Evolutionary conservation across 1,140 invertebrate species (phyloP).

Genomic region (Homarus americanus): DNA sequence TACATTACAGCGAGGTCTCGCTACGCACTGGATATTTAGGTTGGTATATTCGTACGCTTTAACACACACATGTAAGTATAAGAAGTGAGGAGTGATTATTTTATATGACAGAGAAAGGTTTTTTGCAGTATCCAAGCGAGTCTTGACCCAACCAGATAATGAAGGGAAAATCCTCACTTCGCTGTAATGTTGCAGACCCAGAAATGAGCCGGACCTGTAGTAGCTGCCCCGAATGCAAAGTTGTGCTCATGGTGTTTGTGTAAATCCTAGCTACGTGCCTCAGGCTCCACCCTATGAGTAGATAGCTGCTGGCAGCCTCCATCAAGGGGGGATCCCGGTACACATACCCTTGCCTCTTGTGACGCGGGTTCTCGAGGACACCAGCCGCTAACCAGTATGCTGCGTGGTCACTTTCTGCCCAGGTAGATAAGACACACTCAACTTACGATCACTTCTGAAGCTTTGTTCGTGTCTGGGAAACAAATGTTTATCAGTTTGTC

Average conservation of each 20-base stretch:
- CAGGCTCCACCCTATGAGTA: background rate
- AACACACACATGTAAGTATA: background rate
- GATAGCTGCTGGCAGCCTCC: background rate
- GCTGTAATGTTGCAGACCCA: slow-evolving; percentile 7
- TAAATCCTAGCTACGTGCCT: background rate
- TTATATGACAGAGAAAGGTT: too few relatives aligned
- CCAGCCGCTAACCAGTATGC: background rate
- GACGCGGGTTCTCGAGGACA: background rate
- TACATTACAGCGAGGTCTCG: background rate
- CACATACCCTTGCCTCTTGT: background rate
- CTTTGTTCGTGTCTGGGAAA: too few relatives aligned
- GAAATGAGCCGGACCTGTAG: background rate
- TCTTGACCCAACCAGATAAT: background rate
- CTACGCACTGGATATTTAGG: background rate
- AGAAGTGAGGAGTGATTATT: background rate
- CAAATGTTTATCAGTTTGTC: too few relatives aligned
- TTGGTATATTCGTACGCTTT: background rate
- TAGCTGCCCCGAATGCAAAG: background rate
- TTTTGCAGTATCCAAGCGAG: background rate
- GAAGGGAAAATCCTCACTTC: background rate
- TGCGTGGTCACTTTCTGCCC: background rate
- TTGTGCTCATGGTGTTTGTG: background rate
- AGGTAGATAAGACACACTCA: too few relatives aligned
- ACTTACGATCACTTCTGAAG: too few relatives aligned
- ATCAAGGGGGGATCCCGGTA: background rate